These are phyloP conservation scores for Labroides dimidiatus DNA, from an alignment of 2,797 vertebrate genomes.

Conservation along the genomic window DNA sequence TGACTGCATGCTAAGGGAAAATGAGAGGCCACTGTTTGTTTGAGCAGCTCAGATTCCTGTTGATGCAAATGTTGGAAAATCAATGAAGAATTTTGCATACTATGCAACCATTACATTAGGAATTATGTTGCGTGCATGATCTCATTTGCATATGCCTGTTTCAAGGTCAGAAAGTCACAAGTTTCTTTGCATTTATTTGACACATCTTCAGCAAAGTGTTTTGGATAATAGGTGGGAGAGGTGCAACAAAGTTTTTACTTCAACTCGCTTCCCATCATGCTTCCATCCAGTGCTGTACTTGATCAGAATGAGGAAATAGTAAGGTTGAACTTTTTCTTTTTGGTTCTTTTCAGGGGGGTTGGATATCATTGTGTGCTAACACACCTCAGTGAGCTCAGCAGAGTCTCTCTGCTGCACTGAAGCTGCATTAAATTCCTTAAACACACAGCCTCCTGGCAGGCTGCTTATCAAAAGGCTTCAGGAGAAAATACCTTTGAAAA, in stretches of 20 bases:
- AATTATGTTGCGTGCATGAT: background rate
- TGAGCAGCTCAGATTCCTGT: background rate
- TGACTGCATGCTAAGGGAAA: background rate
- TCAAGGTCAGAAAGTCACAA: constrained; percentile 25
- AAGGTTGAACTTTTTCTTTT: constrained; percentile 24
- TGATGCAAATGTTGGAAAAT: background rate
- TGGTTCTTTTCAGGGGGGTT: constrained; percentile 36
- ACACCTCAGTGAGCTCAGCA: constrained; percentile 62
- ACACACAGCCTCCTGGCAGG: constrained; percentile 36
- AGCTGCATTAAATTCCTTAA: constrained; percentile 42
- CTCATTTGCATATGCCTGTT: constrained; percentile 4
- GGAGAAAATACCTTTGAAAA: constrained; percentile 7
- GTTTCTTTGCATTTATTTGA: background rate
- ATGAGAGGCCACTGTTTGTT: background rate
- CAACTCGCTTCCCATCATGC: constrained; percentile 20
- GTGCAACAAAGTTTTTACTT: constrained; percentile 20
- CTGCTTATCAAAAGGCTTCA: constrained; percentile 63
- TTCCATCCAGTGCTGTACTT: constrained; percentile 2
- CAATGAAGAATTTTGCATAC: background rate
- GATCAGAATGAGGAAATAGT: constrained; percentile 23
- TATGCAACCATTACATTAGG: background rate
- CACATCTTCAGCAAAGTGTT: background rate
- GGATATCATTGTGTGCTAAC: constrained; percentile 57
- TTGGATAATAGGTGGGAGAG: background rate
- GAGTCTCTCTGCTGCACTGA: constrained; percentile 47